Evolutionary conservation across 1,140 invertebrate genomes (phyloP).

Genomic region (Bicyclus anynana): DNA sequence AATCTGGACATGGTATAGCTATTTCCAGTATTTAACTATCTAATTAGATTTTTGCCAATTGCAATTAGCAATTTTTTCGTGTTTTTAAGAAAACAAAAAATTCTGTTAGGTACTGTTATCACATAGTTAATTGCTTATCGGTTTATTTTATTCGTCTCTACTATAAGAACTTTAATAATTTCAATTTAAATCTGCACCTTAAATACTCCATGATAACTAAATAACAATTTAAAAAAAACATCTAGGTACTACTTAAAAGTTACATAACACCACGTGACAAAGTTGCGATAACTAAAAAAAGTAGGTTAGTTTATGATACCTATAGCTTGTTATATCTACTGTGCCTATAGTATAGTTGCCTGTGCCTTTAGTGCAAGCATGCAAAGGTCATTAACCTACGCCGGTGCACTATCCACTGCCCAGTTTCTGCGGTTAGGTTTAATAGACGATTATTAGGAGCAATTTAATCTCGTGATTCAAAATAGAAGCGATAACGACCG

Average conservation of each 20-base stretch:
- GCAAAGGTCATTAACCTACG: constrained; percentile 30
- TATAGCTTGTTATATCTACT: too few species aligned
- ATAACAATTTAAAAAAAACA: too few species aligned
- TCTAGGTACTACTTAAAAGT: background rate
- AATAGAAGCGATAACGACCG: constrained; percentile 42
- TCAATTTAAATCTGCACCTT: too few species aligned
- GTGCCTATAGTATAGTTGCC: background rate
- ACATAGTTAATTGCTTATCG: too few species aligned
- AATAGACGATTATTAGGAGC: background rate
- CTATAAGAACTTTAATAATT: too few species aligned
- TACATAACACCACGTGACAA: constrained; percentile 20
- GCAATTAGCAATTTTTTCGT: too few species aligned
- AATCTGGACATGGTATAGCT: too few species aligned
- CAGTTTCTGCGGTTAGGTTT: constrained; percentile 13
- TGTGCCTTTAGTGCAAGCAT: background rate
- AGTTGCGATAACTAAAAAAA: background rate
- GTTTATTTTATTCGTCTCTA: too few species aligned
- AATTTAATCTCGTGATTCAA: constrained; percentile 22
- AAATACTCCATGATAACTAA: background rate
- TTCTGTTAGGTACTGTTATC: too few species aligned
- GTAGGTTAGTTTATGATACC: constrained; percentile 20
- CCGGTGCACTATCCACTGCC: background rate
- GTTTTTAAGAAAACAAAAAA: too few species aligned
- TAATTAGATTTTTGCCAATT: too few species aligned
- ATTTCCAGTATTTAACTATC: too few species aligned